Evolutionary conservation across 2,113 vertebrate species (phyloP), one percentile per base, ranked within the genome.

Genomic region (Microcebus ravelobensis): DNA sequence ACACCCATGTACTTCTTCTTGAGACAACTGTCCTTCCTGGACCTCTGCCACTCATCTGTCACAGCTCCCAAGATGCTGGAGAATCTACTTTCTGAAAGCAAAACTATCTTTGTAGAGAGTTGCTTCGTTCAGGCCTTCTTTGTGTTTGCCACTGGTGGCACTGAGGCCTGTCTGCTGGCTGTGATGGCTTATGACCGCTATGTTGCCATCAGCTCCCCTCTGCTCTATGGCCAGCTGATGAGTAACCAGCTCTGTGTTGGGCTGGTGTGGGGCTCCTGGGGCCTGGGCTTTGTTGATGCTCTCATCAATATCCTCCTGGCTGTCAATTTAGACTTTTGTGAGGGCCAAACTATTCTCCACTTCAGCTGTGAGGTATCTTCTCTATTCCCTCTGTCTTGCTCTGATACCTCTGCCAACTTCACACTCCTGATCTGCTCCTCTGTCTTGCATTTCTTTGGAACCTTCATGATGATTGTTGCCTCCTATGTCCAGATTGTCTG

Each of bases 211-310:
- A 94, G 92, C n/a, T 91, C 87, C 1, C 97, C 97, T 67, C 79
- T 98, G 83, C 97, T 91, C 6, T 98, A 97, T 42, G 45, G 97
- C 5, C 73, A 90, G 65, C 59, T 98, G 36, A 97, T 98, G 95
- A 97, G 48, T 52, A 76, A 61, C 21, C 86, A 87, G 68, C 87
- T 93, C 39, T 96, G 94, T 39, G 31, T 50, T 39, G 45, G 90
- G 55, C 81, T 97, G 45, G 70, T 95, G 9, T 83, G 95, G 93
- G 23, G 59, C 36, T 97, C 93, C 31, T 97, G 96, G 95, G 55
- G 86, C 42, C 74, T 96, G 55, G 90, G 81, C n/a, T 79, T 95
- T 59, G 31, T 31, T 15, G 93, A 97, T 55, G 96, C 93, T 20
- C 76, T 96, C 81, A 77, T 93, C 82, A 97, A 97, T 36, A 79